Base-by-base conservation (phyloP, 35 echinoderm and acorn worm genomes). In the Strongylocentrotus purpuratus region DNA sequence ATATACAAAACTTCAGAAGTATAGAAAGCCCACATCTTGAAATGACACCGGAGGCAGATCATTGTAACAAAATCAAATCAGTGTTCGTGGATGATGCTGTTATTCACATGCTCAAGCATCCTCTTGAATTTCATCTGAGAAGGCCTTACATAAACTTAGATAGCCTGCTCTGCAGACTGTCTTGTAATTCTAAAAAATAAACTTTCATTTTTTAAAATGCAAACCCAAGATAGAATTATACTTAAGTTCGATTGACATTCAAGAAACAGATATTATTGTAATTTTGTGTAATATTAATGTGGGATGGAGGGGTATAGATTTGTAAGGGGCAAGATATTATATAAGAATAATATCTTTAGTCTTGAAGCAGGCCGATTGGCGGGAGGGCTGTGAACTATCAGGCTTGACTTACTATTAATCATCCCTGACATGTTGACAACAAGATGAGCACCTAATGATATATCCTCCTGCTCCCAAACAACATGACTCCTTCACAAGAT, bases 371-470 rank as follows among this genome's bases (percentile, higher is more conserved):
- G 17, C n/a, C 4, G 28, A 50, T 93, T 31, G 91, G 45, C 91
- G 46, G 46, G 9, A 33, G 45, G 48, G 91, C 91, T 58, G 48
- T 58, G 91, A 93, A 93, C 91, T 93, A 93, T 47, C 48, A 58
- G 91, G 48, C 91, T 32, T 46, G 46, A 93, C 91, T 58, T 47
- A 31, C 91, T 12, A 93, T 93, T 93, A 93, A 93, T 93, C 91
- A 93, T 33, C 31, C 91, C 46, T 93, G 91, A 93, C 91, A 93
- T 93, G 91, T 93, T 93, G 91, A 93, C 91, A 93, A 93, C 91
- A 93, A 93, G 91, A 93, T 93, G 91, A 93, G 91, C 45, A 93
- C 91, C 91, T 50, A 93, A 93, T 93, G 91, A 93, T 93, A 93
- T 93, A 93, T 93, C 91, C 91, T 93, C 46, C 91, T 93, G 91